phyloP scores from a whole-genome alignment of 2,888 invertebrate genomes.

The Parnassius glacialis region DNA sequence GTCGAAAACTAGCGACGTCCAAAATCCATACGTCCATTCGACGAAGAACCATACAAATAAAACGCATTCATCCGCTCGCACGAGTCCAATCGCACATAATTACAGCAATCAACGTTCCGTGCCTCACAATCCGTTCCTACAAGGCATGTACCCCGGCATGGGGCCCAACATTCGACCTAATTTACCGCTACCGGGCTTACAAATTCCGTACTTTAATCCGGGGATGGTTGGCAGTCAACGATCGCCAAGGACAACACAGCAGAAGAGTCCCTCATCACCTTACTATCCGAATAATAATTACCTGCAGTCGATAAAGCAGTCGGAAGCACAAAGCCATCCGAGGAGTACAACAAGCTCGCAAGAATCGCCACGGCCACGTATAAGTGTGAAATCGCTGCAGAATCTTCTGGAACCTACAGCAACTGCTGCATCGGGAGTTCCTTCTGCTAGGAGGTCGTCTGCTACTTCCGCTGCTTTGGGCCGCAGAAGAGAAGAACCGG shows the following conservation, averaged over 20 bases:
- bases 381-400: constrained; percentile 83
- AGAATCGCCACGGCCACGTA: constrained; percentile 79
- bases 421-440: constrained; percentile 55
- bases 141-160: constrained; percentile 67
- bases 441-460: constrained; percentile 59
- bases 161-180: constrained; percentile 57
- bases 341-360: constrained; percentile 55
- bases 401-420: constrained; percentile 81
- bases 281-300: constrained; percentile 73
- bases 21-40: constrained; percentile 70
- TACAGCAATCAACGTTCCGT: constrained; percentile 62
- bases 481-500: constrained; percentile 79
- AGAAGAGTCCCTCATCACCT: constrained; percentile 70
- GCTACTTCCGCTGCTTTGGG: constrained; percentile 64
- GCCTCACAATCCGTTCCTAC: constrained; percentile 58
- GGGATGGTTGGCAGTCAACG: constrained; percentile 62
- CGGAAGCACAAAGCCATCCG: constrained; percentile 47
- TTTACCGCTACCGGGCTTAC: constrained; percentile 61
- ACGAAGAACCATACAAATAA: constrained; percentile 65
- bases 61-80: constrained; percentile 69
- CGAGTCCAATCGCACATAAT: constrained; percentile 73
- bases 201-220: constrained; percentile 70
- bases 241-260: constrained; percentile 55
- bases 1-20: constrained; percentile 63
- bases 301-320: constrained; percentile 62